Evolutionary conservation across 37 sponge, comb jelly and placozoan genomes (phyloP).

Genomic region (Geodia barretti): DNA sequence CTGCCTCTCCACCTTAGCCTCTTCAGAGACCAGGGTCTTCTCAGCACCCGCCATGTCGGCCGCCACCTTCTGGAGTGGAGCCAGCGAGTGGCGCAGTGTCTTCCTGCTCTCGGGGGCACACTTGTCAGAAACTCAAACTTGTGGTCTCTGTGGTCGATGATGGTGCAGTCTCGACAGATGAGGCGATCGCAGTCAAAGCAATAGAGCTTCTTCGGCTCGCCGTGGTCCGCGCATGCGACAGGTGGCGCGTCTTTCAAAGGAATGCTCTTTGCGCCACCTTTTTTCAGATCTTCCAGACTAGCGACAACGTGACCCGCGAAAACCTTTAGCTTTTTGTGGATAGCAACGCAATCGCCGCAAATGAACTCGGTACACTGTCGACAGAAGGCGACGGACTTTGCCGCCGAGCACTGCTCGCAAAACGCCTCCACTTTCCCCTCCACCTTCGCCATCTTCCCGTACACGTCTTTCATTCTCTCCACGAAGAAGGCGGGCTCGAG

Average conservation of each 20-base stretch:
- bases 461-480: slow-evolving; percentile 25
- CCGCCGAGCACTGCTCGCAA: slow-evolving; percentile 21
- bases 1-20: not conserved
- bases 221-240: slow-evolving; percentile 16
- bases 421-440: slow-evolving; percentile 34
- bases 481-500: slow-evolving; percentile 37
- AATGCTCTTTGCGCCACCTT: slow-evolving; percentile 28
- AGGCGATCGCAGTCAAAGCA: slow-evolving; percentile 41
- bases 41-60: not conserved
- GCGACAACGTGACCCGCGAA: slow-evolving; percentile 16
- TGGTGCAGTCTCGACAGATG: slow-evolving; percentile 36
- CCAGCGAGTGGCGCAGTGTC: not conserved
- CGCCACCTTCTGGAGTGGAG: slow-evolving; percentile 9
- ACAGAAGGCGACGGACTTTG: slow-evolving; percentile 16
- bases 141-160: slow-evolving; percentile 28
- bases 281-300: slow-evolving; percentile 24
- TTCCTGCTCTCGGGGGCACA: slow-evolving; percentile 17
- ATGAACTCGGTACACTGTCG: slow-evolving; percentile 39
- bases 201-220: slow-evolving; percentile 27
- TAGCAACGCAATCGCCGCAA: slow-evolving; percentile 12
- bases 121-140: slow-evolving; percentile 19
- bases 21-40: not conserved
- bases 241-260: not conserved
- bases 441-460: slow-evolving; percentile 8
- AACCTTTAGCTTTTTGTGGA: slow-evolving; percentile 17